A percentile compares a stretch with the other conserved stretches of the same genome.
phyloP scores from a whole-genome alignment of 2,113 vertebrate species.

The Glaucidium brasilianum region DNA sequence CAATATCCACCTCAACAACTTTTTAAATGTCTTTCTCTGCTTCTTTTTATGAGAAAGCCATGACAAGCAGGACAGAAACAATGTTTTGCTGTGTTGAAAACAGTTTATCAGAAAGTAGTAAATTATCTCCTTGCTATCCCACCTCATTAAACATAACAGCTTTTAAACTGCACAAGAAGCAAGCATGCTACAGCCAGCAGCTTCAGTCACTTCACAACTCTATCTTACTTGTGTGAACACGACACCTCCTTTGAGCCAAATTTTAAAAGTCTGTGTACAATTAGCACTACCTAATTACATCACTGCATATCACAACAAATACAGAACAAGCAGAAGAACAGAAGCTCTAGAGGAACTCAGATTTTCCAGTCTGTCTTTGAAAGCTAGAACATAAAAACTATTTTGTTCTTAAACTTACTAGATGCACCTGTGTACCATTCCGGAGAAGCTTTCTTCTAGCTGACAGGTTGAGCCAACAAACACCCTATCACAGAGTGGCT shows the following conservation, averaged over 20 bases:
- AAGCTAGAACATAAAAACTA: not conserved
- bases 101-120: not conserved
- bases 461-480: not conserved
- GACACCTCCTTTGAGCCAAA: not conserved
- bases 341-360: not conserved
- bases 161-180: not conserved
- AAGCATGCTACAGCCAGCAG: not conserved
- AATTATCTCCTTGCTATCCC: not conserved
- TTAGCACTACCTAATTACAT: not conserved
- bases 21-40: not conserved
- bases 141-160: not conserved
- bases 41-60: not conserved
- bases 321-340: not conserved
- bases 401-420: not conserved
- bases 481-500: not conserved
- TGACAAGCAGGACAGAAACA: not conserved
- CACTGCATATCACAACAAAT: not conserved
- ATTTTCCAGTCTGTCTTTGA: not conserved
- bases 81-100: not conserved
- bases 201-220: not conserved
- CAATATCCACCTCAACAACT: not conserved
- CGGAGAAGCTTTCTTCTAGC: not conserved
- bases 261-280: not conserved
- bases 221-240: not conserved
- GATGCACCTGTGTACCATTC: fast-evolving